phyloP scores from a whole-genome alignment of 2,113 vertebrate species.

The Poeciliopsis prolifica region DNA sequence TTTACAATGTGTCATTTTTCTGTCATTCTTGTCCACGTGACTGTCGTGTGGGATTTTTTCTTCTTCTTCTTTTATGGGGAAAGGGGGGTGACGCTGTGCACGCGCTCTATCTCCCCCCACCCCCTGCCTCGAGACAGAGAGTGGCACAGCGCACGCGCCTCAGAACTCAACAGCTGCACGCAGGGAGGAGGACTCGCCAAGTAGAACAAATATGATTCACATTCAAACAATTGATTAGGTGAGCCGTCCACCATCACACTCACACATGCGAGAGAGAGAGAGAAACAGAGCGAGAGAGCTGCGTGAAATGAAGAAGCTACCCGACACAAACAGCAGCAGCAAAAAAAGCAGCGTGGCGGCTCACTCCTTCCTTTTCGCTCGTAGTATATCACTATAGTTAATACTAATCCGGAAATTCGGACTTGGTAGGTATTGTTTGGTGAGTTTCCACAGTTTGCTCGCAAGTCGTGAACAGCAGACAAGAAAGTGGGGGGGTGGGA shows the following conservation, averaged over 20 bases:
- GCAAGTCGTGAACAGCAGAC: constrained; percentile 16
- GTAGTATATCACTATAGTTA: constrained; percentile 44
- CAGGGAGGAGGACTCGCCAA: constrained; percentile 65
- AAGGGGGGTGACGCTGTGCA: constrained; percentile 10
- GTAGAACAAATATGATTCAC: constrained; percentile 68
- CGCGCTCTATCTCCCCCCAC: constrained; percentile 68
- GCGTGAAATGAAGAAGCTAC: constrained; percentile 36
- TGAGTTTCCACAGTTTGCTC: constrained; percentile 69
- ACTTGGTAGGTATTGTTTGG: constrained; percentile 75
- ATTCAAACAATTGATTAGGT: constrained; percentile 67
- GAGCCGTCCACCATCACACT: constrained; percentile 40
- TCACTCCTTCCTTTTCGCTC: neutral
- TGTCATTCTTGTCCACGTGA: constrained; percentile 66
- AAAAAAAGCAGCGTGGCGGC: constrained; percentile 6
- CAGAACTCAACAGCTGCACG: constrained; percentile 81
- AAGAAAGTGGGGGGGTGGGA: neutral
- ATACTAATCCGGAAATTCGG: constrained; percentile 62
- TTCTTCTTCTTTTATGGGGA: constrained; percentile 1
- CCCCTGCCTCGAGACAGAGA: neutral
- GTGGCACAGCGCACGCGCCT: constrained; percentile 52
- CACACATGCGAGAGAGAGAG: neutral
- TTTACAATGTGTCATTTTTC: neutral
- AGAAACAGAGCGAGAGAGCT: neutral
- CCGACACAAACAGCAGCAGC: neutral
- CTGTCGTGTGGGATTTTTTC: constrained; percentile 4